Evolutionary conservation across 2,113 vertebrate genomes (phyloP), one percentile per base, ranked within the genome.

Genomic region (Muscicapa adusta): DNA sequence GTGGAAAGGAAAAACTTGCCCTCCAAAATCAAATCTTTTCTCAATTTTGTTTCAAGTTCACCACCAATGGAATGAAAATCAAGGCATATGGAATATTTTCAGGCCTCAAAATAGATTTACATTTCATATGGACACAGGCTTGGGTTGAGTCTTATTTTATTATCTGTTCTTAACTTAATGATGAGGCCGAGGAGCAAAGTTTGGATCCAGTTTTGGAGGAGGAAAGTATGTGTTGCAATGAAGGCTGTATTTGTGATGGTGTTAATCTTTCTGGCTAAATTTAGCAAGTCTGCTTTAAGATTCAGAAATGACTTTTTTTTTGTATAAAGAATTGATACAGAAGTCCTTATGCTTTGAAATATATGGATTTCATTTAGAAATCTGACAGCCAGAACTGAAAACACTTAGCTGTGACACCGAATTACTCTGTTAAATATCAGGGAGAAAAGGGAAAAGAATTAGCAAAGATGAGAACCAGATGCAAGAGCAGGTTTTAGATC

Each of bases 311-410:
- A 34, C 67, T 33, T 79, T 94, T 81, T 81, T 79, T 95, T 81
- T 81, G 4, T 86, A 23, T 47, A 80, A 93, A 62, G 51, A 63
- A 63, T 67, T 71, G 88, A 80, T 94, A 89, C 63, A 34, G 63
- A 77, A 88, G 47, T 86, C 75, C 0, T 0, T 57, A 24, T 77
- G 71, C 85, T 90, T 91, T 91, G 43, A 88, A 86, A 90, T 88
- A 10, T 33, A 86, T 71, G 79, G 63, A 67, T 83, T 96, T 90
- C 34, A 71, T 77, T 76, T 86, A 45, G 79, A 50, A 48, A 83
- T 77, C 38, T 91, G 88, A 93, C 90, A 95, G 68, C n/a, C 75
- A 86, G 79, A 90, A 86, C 48, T 73, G 82, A 93, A 96, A 95
- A 80, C 61, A 38, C 57, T 97, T 95, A 82, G 28, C 90, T 70